Percentiles rank a stretch among this genome's conserved stretches.
Conservation (phyloP, 1,140 invertebrate genomes). For the Hylaeus anthracinus region DNA sequence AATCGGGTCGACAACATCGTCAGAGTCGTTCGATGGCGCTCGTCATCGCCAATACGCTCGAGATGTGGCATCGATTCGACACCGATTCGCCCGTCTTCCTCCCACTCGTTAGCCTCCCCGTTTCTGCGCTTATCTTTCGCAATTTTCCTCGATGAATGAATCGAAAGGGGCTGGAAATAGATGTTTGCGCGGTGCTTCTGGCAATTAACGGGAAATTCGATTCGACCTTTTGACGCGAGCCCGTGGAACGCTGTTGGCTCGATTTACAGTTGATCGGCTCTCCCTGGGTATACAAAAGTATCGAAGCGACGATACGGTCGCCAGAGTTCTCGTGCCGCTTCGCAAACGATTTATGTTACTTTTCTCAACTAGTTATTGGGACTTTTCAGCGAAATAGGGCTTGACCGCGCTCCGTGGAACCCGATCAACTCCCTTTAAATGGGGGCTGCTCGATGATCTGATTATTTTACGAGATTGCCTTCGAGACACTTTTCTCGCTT, state of each 20-base stretch:
- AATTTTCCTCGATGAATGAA: conserved; percentile 34
- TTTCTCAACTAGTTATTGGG: background rate
- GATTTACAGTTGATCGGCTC: conserved; percentile 21
- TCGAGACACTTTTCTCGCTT: no score
- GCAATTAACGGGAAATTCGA: conserved; percentile 42
- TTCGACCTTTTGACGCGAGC: conserved; percentile 30
- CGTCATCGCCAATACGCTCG: conserved; percentile 9
- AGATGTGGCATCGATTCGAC: background rate
- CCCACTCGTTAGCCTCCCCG: background rate
- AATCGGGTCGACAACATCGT: background rate
- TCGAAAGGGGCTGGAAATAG: conserved; percentile 18
- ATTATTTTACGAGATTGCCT: background rate
- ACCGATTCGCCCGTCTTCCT: background rate
- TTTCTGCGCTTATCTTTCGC: conserved; percentile 19
- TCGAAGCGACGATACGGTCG: background rate
- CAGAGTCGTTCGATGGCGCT: background rate
- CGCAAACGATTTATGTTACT: background rate
- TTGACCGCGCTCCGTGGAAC: background rate
- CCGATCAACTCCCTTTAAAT: background rate
- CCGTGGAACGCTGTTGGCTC: background rate
- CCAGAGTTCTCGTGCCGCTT: background rate
- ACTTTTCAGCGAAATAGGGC: background rate
- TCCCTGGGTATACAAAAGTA: conserved; percentile 6
- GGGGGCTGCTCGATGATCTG: background rate
- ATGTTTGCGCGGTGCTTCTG: conserved; percentile 33